A percentile compares a stretch with the other conserved stretches of the same genome.
Evolutionary conservation across 2,888 invertebrate species (phyloP).

Genomic region (Lithodes maja): DNA sequence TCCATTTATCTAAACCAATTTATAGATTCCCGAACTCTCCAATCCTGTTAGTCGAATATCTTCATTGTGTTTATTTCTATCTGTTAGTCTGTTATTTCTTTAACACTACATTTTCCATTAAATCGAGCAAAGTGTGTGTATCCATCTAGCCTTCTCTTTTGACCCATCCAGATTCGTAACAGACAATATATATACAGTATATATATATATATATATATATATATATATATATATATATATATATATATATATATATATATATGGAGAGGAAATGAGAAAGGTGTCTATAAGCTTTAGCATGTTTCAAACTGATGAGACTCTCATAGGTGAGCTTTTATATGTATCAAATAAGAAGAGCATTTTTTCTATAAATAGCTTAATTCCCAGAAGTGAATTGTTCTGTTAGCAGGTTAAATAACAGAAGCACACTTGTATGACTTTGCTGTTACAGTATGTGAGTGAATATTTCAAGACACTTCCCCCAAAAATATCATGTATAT

Average conservation of each 20-base stretch:
- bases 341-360: background rate
- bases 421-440: background rate
- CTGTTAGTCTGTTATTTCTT: background rate
- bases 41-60: background rate
- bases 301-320: no score
- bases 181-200: background rate
- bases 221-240: no score
- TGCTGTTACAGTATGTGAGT: background rate
- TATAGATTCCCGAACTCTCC: background rate
- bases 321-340: background rate
- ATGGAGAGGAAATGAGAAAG: no score
- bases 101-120: background rate
- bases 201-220: no score
- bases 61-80: background rate
- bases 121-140: background rate
- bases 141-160: background rate
- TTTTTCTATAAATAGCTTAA: background rate
- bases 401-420: background rate
- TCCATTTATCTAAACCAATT: background rate
- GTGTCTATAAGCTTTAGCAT: no score
- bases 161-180: background rate
- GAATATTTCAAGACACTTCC: no score
- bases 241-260: no score
- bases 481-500: no score
- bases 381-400: no score